phyloP scores from a whole-genome alignment of 2,113 vertebrate genomes.

The Plectropomus leopardus region DNA sequence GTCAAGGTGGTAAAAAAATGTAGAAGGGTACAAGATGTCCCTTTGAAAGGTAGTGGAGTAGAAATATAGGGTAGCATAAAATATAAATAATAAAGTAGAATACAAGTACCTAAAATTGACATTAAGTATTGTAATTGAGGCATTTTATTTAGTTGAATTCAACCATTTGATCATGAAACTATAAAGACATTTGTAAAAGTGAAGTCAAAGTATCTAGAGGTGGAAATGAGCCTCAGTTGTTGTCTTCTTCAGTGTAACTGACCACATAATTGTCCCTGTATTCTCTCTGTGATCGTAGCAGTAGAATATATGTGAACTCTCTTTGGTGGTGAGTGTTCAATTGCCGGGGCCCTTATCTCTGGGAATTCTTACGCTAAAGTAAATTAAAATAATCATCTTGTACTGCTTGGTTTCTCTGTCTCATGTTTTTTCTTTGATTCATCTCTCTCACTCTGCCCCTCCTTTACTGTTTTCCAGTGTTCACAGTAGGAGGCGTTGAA shows the following conservation, averaged over 20 bases:
- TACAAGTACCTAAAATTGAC: not conserved
- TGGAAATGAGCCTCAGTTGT: constrained; percentile 14
- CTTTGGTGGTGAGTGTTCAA: constrained; percentile 6
- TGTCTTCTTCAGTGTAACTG: constrained; percentile 37
- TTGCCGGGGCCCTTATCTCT: not conserved
- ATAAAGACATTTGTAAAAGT: not conserved
- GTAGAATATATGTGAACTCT: constrained; percentile 1
- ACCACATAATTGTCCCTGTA: constrained; percentile 18
- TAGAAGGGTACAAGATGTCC: too few relatives aligned
- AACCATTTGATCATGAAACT: not conserved
- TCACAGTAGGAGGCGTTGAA: constrained; percentile 46
- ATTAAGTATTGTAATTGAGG: too few relatives aligned
- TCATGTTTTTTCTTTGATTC: constrained; percentile 58
- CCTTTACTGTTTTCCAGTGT: constrained; percentile 13
- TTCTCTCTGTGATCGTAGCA: constrained; percentile 26
- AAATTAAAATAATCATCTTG: constrained; percentile 38
- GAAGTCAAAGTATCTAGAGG: not conserved
- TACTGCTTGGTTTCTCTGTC: constrained; percentile 5
- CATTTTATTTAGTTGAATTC: not conserved
- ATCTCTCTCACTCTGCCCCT: constrained; percentile 35
- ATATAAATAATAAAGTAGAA: too few relatives aligned
- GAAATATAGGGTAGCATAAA: not conserved
- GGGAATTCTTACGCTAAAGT: constrained; percentile 23
- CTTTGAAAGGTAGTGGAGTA: not conserved
- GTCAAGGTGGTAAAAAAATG: too few relatives aligned